Base-by-base conservation (phyloP, 2,888 invertebrate species). In the Altica lythri region DNA sequence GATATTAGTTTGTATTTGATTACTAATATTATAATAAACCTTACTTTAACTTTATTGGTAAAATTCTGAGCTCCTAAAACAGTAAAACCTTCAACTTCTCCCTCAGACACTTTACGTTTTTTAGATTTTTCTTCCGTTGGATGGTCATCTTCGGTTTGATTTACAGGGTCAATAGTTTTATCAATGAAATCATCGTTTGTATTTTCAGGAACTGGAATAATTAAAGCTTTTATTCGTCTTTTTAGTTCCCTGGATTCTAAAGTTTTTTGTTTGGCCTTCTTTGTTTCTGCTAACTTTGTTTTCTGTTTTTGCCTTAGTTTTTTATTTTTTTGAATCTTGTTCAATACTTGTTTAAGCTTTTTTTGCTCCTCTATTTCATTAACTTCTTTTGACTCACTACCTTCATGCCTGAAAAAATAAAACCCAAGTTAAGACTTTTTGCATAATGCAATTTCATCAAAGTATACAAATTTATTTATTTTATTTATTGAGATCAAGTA, bases 31-130 rank as follows among this genome's bases (percentile, higher is more conserved):
- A 5, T 8, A 30, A 30, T n/a, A 38, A n/a, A n/a, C n/a, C 52
- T 58, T 63, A 82, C 84, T 72, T 82, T 83, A 1, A 68, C 61
- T 60, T 79, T 83, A 64, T 82, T 83, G 62, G 78, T 77, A 69
- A 83, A 81, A 53, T 81, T 82, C 65, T 82, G 82, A 49, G 78
- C 80, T 4, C 90, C 90, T 43, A 92, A 78, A 13, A 90, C 80
- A 67, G 86, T 86, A 67, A 86, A 89, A 14, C 79, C 80, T 63
- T 82, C 79, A 50, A 74, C 61, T 14, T 63, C 57, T 16, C 62
- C 60, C n/a, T 55, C 62, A 49, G 60, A 61, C 53, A 65, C 62
- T 66, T 57, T 71, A 55, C 19, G 51, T 65, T 63, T 74, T 55
- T 72, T 62, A 53, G 43, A 47, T 37, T 56, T 32, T 14, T 45